Conservation (phyloP, 1,140 invertebrate species). For the Procambarus virginalis region DNA sequence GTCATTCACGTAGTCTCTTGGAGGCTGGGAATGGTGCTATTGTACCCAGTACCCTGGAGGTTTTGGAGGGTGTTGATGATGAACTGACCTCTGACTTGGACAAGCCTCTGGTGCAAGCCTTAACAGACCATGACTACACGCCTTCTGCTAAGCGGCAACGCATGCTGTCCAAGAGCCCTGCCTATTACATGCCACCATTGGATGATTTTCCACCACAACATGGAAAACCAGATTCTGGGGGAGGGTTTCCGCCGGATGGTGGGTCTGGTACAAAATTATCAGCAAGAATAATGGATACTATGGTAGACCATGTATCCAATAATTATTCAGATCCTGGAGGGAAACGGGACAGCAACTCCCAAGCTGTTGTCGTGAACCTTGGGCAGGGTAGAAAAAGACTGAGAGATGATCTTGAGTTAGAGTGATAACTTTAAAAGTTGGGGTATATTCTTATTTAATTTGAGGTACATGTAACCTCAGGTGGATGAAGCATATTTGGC, state of each 20-base stretch:
- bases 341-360: slow-evolving; percentile 7
- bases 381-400: slow-evolving; percentile 59
- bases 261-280: slow-evolving; percentile 55
- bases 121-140: slow-evolving; percentile 65
- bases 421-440: slow-evolving; percentile 41
- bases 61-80: slow-evolving; percentile 59
- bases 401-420: slow-evolving; percentile 65
- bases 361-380: slow-evolving; percentile 56
- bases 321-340: slow-evolving; percentile 62
- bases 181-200: slow-evolving; percentile 41
- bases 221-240: slow-evolving; percentile 39
- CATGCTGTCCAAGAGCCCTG: slow-evolving; percentile 18
- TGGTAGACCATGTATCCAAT: slow-evolving; percentile 47
- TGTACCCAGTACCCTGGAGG: slow-evolving; percentile 44
- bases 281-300: slow-evolving; percentile 46
- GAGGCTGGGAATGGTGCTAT: slow-evolving; percentile 59
- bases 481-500: slow-evolving; percentile 9
- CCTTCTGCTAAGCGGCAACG: slow-evolving; percentile 56
- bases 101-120: slow-evolving; percentile 36
- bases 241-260: slow-evolving; percentile 50
- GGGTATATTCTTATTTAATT: slow-evolving; percentile 27
- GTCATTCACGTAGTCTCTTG: slow-evolving; percentile 60
- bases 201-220: slow-evolving; percentile 57
- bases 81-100: slow-evolving; percentile 54
- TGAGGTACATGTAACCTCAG: slow-evolving; percentile 38